Percentiles rank a stretch among this genome's conserved stretches.
Conservation (phyloP, 2,797 vertebrate genomes). For the Crocidura indochinensis region DNA sequence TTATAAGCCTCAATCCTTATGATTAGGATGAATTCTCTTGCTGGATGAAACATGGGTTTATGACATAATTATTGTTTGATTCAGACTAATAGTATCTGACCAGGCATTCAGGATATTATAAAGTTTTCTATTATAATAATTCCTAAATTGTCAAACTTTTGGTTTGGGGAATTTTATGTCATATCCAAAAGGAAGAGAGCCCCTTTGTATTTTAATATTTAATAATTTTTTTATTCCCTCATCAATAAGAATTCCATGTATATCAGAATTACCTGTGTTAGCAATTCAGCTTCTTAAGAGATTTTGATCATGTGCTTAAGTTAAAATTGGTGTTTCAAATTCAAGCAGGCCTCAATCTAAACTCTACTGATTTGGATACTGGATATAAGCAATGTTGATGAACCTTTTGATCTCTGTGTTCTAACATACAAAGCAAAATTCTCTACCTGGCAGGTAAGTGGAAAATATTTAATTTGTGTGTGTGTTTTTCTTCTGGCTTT, state of each 20-base stretch:
- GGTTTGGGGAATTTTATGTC: not conserved
- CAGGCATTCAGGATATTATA: not conserved
- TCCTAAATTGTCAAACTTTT: not conserved
- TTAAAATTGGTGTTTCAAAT: not conserved
- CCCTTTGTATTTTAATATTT: slow-evolving; percentile 25
- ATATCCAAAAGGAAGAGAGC: not conserved
- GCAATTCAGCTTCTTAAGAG: not conserved
- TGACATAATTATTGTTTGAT: not conserved
- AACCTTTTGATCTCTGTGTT: not conserved
- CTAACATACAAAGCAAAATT: not conserved
- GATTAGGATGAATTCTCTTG: not conserved
- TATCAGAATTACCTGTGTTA: not conserved
- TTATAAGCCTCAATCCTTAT: not conserved
- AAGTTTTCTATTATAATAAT: not conserved
- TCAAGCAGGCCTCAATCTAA: no score
- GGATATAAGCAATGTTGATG: not conserved
- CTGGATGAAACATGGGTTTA: not conserved
- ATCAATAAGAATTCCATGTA: slow-evolving; percentile 23
- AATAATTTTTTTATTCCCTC: not conserved
- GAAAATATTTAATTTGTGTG: not conserved
- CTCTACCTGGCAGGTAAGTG: not conserved
- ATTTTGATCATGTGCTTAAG: not conserved
- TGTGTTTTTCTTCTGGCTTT: no score
- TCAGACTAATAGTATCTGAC: not conserved
- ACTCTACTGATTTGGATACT: no score